Base-by-base conservation (phyloP, 64 coral and sea anemone species). In the Catalaphyllia jardinei region DNA sequence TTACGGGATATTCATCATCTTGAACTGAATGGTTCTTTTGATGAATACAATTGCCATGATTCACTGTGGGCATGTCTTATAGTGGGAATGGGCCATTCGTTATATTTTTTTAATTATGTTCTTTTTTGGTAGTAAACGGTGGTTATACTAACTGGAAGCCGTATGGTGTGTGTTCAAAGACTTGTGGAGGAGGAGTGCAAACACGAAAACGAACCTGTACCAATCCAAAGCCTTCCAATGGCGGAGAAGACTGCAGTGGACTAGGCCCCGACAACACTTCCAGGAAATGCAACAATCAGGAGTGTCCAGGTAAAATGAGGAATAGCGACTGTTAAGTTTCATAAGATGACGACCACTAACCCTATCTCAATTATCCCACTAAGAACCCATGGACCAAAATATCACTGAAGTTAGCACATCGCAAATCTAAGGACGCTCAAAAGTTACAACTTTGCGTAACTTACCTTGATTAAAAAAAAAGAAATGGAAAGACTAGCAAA, bases 271-370 rank as follows among this genome's bases (percentile, higher is more conserved):
- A 77, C 10, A 31, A 4, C 0, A 81, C 86, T 62, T 57, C 38
- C 19, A 89, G 52, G 24, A 19, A 24, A 33, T 96, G 94, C 63
- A 96, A 90, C 62, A 88, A 30, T 16, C 84, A 86, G 22, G 51
- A 30, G 19, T 96, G 94, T 52, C 94, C 94, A 51, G 65, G 93
- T 60, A 61, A 79, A 52, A 76, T 86, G 31, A 77, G 78, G 9
- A 16, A 11, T 16, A 57, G 15, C 39, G 6, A 46, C 39, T 4
- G 39, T 6, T 46, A 46, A 46, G 39, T 46, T 46, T 8, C 4
- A 46, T 46, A 46, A 46, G 6, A 8, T 46, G 39, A 46, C 39
- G 39, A 46, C 39, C 39, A 46, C 2, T 0, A 8, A 46, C 39
- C 39, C 39, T 0, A 8, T 46, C 4, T 46, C 39, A 46, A 1